phyloP scores from a whole-genome alignment of 53 echinoderm and acorn worm species.

The Glandiceps talaboti region DNA sequence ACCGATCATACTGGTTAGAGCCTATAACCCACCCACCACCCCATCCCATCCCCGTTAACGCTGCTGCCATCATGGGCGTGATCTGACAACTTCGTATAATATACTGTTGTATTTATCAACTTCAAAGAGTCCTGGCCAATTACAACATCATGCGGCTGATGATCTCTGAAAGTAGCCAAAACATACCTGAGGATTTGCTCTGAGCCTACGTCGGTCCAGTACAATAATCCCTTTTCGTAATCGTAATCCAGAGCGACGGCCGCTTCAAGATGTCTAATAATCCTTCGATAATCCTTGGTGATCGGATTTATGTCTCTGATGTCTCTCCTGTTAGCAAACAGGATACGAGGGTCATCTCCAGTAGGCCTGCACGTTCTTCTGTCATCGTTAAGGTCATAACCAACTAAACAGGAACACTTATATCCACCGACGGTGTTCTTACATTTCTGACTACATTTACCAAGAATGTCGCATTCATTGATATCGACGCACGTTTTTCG shows the following conservation, averaged over 20 bases:
- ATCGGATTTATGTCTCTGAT: constrained; percentile 34
- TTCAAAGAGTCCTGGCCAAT: too few species aligned
- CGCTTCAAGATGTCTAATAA: constrained; percentile 34
- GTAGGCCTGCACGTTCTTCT: constrained; percentile 38
- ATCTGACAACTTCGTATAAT: too few species aligned
- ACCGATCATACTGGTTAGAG: too few species aligned
- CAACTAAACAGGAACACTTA: constrained; percentile 57
- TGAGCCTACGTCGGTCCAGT: constrained; percentile 64
- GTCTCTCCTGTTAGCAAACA: constrained; percentile 67
- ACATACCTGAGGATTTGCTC: constrained; percentile 53
- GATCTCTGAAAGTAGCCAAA: too few species aligned
- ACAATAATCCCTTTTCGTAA: constrained; percentile 11
- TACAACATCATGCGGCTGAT: too few species aligned
- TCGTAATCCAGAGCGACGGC: constrained; percentile 61
- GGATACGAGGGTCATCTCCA: constrained; percentile 30
- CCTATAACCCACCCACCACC: too few species aligned
- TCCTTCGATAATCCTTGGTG: constrained; percentile 14
- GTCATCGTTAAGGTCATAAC: constrained; percentile 38
- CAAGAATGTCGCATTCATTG: constrained; percentile 72
- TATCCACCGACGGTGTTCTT: constrained; percentile 39
- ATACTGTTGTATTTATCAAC: too few species aligned
- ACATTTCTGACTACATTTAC: constrained; percentile 67
- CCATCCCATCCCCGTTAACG: too few species aligned
- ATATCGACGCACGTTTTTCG: constrained; percentile 46
- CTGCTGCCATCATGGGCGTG: too few species aligned